Evolutionary conservation across 2,888 invertebrate species (phyloP).

Genomic region (Xylota sylvarum): DNA sequence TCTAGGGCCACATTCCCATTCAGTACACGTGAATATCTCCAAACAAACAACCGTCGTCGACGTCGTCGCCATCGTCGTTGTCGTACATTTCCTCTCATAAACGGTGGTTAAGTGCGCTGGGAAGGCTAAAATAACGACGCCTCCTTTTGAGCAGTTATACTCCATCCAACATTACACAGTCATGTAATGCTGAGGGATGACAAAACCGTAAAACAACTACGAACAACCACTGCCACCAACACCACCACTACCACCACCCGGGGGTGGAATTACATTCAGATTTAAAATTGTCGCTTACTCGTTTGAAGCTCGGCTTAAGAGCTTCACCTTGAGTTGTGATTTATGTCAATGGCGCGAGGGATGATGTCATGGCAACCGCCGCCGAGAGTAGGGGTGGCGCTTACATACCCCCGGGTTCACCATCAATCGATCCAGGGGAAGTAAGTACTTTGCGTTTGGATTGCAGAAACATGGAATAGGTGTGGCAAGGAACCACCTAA

Average conservation of each 20-base stretch:
- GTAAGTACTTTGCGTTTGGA: background rate
- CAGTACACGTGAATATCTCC: constrained; percentile 9
- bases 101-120: constrained; percentile 62
- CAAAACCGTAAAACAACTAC: constrained; percentile 57
- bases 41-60: constrained; percentile 14
- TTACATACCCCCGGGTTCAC: background rate
- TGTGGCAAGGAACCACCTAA: constrained; percentile 16
- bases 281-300: constrained; percentile 69
- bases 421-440: background rate
- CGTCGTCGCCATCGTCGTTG: constrained; percentile 7
- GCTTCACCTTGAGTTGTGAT: constrained; percentile 70
- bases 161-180: constrained; percentile 38
- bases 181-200: constrained; percentile 55
- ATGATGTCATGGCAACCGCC: constrained; percentile 63
- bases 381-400: background rate
- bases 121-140: constrained; percentile 42
- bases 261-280: constrained; percentile 67
- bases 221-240: constrained; percentile 16
- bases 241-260: constrained; percentile 2
- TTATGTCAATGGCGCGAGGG: constrained; percentile 69
- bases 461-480: constrained; percentile 2
- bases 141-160: constrained; percentile 31
- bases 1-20: constrained; percentile 26
- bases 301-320: constrained; percentile 62
- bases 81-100: constrained; percentile 66